Conservation (phyloP, 2,888 invertebrate species). For the Leptinotarsa tumamoca region DNA sequence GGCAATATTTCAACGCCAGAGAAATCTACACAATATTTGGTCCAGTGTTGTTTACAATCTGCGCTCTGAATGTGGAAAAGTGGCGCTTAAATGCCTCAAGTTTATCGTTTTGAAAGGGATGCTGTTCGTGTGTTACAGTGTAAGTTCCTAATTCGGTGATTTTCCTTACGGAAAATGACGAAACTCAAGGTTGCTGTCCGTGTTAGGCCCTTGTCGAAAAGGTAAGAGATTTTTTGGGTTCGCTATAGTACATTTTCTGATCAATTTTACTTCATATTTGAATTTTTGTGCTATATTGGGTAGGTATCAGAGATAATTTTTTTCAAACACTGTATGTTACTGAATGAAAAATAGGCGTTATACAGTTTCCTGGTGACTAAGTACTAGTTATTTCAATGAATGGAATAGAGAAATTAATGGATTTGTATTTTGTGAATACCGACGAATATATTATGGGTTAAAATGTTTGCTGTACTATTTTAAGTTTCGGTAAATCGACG, state of each 20-base stretch:
- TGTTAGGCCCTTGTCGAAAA: conserved; percentile 74
- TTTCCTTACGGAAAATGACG: conserved; percentile 36
- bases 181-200: conserved; percentile 75
- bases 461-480: no score
- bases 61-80: conserved; percentile 2
- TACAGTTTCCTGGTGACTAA: no score
- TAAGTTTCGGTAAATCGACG: no score
- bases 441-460: no score
- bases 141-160: neutral
- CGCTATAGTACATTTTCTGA: neutral
- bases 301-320: no score
- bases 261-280: neutral
- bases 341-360: no score
- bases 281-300: no score
- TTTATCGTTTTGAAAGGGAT: neutral
- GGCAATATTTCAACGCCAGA: conserved; percentile 29
- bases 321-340: no score
- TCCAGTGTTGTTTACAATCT: conserved; percentile 33
- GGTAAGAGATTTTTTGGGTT: conserved; percentile 64
- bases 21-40: conserved; percentile 23
- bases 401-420: no score
- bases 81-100: conserved; percentile 10
- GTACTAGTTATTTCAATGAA: no score
- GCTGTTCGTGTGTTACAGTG: neutral
- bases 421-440: no score